Percentiles rank a stretch among this genome's conserved stretches.
Conservation (phyloP, 2,888 invertebrate species). For the Leptinotarsa peninsularis region DNA sequence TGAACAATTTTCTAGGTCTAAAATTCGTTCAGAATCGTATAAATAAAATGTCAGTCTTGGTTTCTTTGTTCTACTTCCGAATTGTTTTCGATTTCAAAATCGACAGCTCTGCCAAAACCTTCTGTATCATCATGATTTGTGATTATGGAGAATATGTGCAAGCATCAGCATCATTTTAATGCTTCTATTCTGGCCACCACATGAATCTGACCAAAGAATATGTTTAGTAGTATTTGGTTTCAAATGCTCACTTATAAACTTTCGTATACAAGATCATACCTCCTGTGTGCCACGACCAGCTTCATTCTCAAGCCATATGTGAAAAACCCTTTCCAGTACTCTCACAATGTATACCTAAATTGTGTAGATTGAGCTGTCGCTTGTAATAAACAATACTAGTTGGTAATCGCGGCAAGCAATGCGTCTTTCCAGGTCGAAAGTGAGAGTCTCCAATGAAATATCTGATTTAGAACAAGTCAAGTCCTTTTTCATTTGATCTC, state of each 20-base stretch:
- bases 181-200: conserved; percentile 45
- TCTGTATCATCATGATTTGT: conserved; percentile 29
- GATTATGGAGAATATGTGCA: conserved; percentile 40
- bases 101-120: conserved; percentile 20
- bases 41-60: not conserved
- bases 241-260: conserved; percentile 13
- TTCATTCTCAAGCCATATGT: conserved; percentile 19
- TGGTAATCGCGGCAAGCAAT: conserved; percentile 13
- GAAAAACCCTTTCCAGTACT: conserved; percentile 2
- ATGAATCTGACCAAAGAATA: conserved; percentile 32
- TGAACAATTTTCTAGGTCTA: no score
- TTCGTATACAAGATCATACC: conserved; percentile 19
- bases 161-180: conserved; percentile 47
- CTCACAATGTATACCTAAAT: conserved; percentile 20
- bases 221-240: not conserved
- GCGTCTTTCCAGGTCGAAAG: conserved; percentile 13
- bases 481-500: conserved; percentile 28
- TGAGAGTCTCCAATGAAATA: conserved; percentile 22
- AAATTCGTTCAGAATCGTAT: no score
- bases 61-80: not conserved
- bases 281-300: conserved; percentile 20
- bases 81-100: conserved; percentile 29
- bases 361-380: conserved; percentile 25
- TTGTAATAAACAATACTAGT: conserved; percentile 24
- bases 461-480: conserved; percentile 20